A percentile compares a stretch with the other conserved stretches of the same genome.
Conservation (phyloP, 2,888 invertebrate genomes). For the Reticulitermes lucifugus region DNA sequence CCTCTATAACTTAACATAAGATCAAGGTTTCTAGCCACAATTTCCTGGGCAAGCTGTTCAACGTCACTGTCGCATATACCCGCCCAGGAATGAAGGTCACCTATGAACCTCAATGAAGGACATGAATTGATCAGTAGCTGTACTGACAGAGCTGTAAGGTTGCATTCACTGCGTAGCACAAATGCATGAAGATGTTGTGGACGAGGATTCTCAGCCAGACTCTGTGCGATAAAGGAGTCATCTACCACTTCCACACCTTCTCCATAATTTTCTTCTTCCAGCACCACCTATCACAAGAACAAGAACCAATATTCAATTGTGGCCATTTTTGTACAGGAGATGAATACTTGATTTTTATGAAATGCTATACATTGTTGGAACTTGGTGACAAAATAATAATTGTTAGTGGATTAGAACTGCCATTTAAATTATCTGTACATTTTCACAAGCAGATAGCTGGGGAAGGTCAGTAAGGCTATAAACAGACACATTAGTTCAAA, state of each 20-base stretch:
- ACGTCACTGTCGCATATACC: slow-evolving; percentile 44
- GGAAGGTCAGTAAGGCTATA: no score
- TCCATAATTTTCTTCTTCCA: slow-evolving; percentile 48
- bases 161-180: slow-evolving; percentile 46
- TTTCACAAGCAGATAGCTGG: no score
- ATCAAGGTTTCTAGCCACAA: slow-evolving; percentile 46
- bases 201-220: slow-evolving; percentile 38
- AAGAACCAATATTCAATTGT: neutral
- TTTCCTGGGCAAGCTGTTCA: slow-evolving; percentile 42
- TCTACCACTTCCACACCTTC: slow-evolving; percentile 47
- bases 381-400: no score
- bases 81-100: slow-evolving; percentile 49
- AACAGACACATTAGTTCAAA: neutral
- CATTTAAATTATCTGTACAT: no score
- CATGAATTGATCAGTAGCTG: slow-evolving; percentile 44
- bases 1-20: slow-evolving; percentile 48
- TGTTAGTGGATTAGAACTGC: no score
- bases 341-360: no score
- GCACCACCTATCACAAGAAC: slow-evolving; percentile 39
- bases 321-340: no score
- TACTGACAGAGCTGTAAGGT: slow-evolving; percentile 46
- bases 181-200: slow-evolving; percentile 45
- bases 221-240: slow-evolving; percentile 44
- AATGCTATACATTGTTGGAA: no score
- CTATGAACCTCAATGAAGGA: slow-evolving; percentile 45